A percentile compares a stretch with the other conserved stretches of the same genome.
Evolutionary conservation across 2,888 invertebrate species (phyloP).

Genomic region (Augiades crinisus): DNA sequence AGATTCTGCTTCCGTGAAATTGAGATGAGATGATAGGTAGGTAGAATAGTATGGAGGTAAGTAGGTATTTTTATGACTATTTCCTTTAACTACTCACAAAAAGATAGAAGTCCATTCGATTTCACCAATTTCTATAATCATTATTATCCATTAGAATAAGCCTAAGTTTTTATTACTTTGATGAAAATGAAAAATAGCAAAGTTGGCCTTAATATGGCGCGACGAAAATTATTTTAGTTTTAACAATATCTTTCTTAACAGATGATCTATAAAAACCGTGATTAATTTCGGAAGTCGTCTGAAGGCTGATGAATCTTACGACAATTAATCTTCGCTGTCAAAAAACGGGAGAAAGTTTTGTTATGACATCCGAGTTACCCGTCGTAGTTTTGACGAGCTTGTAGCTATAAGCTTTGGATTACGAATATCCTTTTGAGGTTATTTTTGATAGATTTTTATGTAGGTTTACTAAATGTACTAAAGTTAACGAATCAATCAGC

Average conservation of each 20-base stretch:
- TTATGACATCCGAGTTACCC: constrained; percentile 10
- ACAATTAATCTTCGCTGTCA: constrained; percentile 23
- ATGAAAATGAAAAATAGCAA: background rate
- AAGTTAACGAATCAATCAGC: no score
- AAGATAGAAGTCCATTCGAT: no score
- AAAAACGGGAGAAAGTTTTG: constrained; percentile 19
- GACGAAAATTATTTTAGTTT: background rate
- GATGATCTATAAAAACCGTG: constrained; percentile 16
- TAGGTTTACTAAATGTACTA: no score
- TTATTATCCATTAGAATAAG: background rate
- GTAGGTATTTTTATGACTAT: no score
- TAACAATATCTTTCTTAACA: constrained; percentile 9
- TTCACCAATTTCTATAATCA: background rate
- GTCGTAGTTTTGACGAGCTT: constrained; percentile 14
- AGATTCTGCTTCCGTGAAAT: no score
- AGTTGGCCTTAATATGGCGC: background rate
- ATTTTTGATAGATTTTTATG: no score
- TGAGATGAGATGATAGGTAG: background rate
- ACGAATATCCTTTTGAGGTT: background rate
- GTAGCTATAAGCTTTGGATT: constrained; percentile 9
- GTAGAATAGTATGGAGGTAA: background rate
- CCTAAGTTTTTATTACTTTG: background rate
- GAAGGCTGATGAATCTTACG: constrained; percentile 24
- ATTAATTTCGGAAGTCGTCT: constrained; percentile 11
- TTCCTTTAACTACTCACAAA: no score